Percentiles rank a stretch among this genome's conserved stretches.
phyloP scores from a whole-genome alignment of 2,888 invertebrate genomes.

The Mimas tiliae region DNA sequence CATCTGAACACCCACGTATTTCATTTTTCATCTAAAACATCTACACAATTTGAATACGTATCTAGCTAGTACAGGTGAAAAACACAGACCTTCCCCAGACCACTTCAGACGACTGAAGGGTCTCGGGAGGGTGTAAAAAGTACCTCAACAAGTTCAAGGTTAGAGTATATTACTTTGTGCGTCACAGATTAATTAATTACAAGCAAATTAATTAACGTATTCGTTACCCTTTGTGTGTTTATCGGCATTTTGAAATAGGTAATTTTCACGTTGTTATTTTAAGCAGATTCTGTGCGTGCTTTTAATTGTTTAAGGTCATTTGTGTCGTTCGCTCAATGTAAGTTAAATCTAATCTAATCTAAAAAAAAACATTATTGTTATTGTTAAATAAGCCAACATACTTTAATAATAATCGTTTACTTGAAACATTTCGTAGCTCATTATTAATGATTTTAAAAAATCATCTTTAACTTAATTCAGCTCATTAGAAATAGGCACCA shows the following conservation, averaged over 20 bases:
- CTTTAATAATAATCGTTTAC: too few relatives aligned
- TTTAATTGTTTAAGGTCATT: conserved; percentile 15
- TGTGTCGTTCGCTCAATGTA: too few relatives aligned
- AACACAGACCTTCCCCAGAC: conserved; percentile 47
- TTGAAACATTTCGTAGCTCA: too few relatives aligned
- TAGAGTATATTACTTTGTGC: conserved; percentile 22
- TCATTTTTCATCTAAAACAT: background rate
- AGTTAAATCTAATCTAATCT: too few relatives aligned
- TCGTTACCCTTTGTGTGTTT: conserved; percentile 4
- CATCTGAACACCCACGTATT: background rate
- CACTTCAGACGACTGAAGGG: conserved; percentile 56
- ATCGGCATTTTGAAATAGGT: background rate
- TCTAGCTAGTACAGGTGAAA: background rate
- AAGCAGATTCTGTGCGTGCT: background rate
- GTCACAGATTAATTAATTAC: conserved; percentile 16
- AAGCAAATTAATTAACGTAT: conserved; percentile 13
- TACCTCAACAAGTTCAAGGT: conserved; percentile 49
- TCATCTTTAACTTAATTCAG: too few relatives aligned
- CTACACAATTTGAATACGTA: background rate
- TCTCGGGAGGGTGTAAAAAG: conserved; percentile 51
- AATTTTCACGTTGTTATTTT: background rate
- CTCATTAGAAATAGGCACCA: too few relatives aligned
- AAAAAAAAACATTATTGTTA: too few relatives aligned
- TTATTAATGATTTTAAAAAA: too few relatives aligned
- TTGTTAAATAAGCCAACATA: too few relatives aligned